Base-by-base conservation (phyloP, 2,797 vertebrate genomes). In the Psittacula derbiana region DNA sequence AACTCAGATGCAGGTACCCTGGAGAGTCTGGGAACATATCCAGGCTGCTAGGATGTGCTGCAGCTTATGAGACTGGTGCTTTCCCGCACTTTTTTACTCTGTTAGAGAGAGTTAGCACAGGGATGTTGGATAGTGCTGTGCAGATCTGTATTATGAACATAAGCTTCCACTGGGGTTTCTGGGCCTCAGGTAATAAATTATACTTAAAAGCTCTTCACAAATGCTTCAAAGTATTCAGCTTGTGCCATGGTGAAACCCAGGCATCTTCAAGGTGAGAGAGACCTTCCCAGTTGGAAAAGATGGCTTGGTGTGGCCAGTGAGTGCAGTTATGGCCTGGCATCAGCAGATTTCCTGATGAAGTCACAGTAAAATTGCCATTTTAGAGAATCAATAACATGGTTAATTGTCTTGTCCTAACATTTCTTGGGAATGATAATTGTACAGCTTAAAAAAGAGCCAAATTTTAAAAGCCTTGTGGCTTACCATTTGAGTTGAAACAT, bases 281-380 rank as follows among this genome's bases (percentile, higher is more conserved):
- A 94, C 73, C 76, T 96, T 95, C 55, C 60, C 30, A 66, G 36
- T 4, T 1, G 0, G 53, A 81, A 81, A 76, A 71, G 76, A 53
- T 4, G 19, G 16, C 89, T 79, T 88, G 50, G 76, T 84, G 62
- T 86, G 80, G 80, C 80, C 90, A 91, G 31, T 12, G 85, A 94
- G 47, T 85, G 76, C 80, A 76, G 88, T 92, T 84, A 90, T 38
- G 62, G 80, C 70, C 73, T 5, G 0, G 64, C 90, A 92, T 97
- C 93, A 97, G 95, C 91, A 92, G 70, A 90, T 93, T 96, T 94
- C 86, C 50, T 38, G 82, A 93, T 95, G 91, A 92, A 95, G 76
- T 93, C 87, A 93, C 66, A 36, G 73, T 76, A 81, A 80, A 91
- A 92, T 66, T 78, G 79, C 86, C 91, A 24, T 93, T 95, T 94